phyloP scores from a whole-genome alignment of 2,113 vertebrate genomes.

The Paraplagusia blochii region DNA sequence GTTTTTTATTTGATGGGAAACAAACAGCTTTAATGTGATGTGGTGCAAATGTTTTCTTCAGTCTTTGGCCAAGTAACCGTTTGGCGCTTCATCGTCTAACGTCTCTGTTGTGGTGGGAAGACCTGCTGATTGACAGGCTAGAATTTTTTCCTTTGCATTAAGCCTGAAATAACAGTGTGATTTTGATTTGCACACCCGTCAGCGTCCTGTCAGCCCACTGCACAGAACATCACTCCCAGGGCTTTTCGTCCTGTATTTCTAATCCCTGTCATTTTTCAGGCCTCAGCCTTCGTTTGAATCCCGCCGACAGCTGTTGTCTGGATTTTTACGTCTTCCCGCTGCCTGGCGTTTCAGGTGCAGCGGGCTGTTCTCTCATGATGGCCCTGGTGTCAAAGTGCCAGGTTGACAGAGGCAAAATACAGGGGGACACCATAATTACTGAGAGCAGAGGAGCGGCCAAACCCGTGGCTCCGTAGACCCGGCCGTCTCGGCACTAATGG shows the following conservation, averaged over 20 bases:
- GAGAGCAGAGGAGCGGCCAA: constrained; percentile 65
- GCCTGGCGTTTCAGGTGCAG: constrained; percentile 58
- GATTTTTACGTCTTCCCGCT: constrained; percentile 59
- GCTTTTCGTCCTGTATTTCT: constrained; percentile 31
- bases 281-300: constrained; percentile 37
- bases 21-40: too few species aligned
- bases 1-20: too few species aligned
- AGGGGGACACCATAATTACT: constrained; percentile 72
- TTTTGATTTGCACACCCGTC: not conserved
- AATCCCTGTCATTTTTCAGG: constrained; percentile 27
- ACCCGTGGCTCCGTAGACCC: constrained; percentile 59
- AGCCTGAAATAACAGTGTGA: not conserved
- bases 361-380: constrained; percentile 41
- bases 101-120: too few species aligned
- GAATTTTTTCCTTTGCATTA: too few species aligned
- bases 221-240: constrained; percentile 2
- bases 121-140: too few species aligned
- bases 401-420: constrained; percentile 64
- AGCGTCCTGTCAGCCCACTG: not conserved
- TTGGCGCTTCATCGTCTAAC: too few species aligned
- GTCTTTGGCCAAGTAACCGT: too few species aligned
- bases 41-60: too few species aligned
- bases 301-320: constrained; percentile 67
- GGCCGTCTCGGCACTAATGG: constrained; percentile 68
- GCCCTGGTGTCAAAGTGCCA: constrained; percentile 64